Base-by-base conservation (phyloP, 2,113 vertebrate species). In the Bubo scandiacus region DNA sequence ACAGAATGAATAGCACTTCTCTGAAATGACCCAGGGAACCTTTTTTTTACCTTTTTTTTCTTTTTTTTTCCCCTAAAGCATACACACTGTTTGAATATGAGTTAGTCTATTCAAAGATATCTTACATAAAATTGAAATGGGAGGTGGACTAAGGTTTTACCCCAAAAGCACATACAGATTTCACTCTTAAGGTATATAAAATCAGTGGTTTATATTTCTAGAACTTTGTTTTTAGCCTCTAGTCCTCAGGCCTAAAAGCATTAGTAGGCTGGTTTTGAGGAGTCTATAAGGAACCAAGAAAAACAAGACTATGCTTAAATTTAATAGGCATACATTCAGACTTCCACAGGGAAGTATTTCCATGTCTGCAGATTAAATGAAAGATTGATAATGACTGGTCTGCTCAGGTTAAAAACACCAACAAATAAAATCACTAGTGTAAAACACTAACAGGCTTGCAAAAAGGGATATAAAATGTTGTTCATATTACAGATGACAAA, bases 401-500 rank as follows among this genome's bases (percentile, higher is more conserved):
- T 83, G 34, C 45, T 67, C 47, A 78, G 29, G 43, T 45, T 92
- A 36, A 91, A 81, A 91, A 14, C 42, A 74, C 10, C 32, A 51
- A 22, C 38, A 92, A 81, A 81, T 52, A 74, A 87, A 84, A 73
- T 63, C 58, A 74, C 55, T 16, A 58, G 10, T 86, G 83, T 81
- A 93, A 51, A 86, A 70, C 18, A 87, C 55, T 77, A 85, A 51
- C 26, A 66, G 51, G 65, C 54, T 78, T 71, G 34, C 66, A 90
- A 47, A 81, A 63, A 91, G 45, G 81, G 36, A 68, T 83, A 38
- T 27, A 43, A 91, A 88, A 91, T 81, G 81, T 61, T 78, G 83
- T 57, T 72, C 96, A 75, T 94, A 96, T 86, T 88, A 74, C 57
- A 96, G 90, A 96, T 81, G 67, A 94, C 95, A 97, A 85, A 96